These are phyloP conservation scores for Sceloporus tristichus DNA, from an alignment of 2,113 vertebrate species.

Conservation along the genomic window DNA sequence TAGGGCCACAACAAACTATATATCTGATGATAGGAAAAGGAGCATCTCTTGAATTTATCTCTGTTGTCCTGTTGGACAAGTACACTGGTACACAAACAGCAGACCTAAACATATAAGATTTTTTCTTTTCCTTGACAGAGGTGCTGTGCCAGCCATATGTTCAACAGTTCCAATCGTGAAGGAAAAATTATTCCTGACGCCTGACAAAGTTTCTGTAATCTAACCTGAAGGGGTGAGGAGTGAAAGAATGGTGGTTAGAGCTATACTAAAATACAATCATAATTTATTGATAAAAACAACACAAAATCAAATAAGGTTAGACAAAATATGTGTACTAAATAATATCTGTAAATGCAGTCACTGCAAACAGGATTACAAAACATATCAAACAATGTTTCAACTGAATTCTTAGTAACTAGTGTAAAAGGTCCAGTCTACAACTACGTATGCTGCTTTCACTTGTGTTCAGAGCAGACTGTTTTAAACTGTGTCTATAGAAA, in stretches of 20 bases:
- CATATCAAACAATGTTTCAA: background rate
- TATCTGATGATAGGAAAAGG: background rate
- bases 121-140: background rate
- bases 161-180: background rate
- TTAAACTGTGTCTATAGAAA: background rate
- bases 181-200: background rate
- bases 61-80: background rate
- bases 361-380: background rate
- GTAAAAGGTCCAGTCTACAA: background rate
- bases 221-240: background rate
- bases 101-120: background rate
- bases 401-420: background rate
- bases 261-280: background rate
- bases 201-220: background rate
- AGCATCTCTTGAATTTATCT: background rate
- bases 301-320: background rate
- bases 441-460: background rate
- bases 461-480: background rate
- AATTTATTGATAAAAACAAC: background rate
- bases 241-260: background rate
- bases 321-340: background rate
- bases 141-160: background rate
- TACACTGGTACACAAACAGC: background rate
- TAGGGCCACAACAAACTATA: too few species aligned
- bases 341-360: background rate